A percentile compares a stretch with the other conserved stretches of the same genome.
Conservation (phyloP, 2,888 invertebrate genomes). For the Altica lythri region DNA sequence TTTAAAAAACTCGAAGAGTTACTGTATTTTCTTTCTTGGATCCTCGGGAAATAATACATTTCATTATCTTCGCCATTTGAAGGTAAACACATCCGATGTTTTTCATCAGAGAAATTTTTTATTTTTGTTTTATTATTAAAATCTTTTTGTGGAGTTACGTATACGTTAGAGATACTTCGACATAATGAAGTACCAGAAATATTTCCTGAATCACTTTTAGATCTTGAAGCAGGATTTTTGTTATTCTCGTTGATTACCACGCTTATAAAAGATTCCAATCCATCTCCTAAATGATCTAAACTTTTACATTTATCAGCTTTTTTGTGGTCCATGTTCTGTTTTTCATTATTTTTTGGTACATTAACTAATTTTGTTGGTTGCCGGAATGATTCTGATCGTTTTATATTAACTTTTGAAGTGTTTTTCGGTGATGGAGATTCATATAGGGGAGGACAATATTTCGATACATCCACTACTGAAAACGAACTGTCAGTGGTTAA, state of each 20-base stretch:
- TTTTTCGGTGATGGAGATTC: conserved; percentile 41
- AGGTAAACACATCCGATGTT: conserved; percentile 54
- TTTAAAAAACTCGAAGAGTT: conserved; percentile 61
- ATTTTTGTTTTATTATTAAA: conserved; percentile 37
- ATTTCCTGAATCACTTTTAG: conserved; percentile 51
- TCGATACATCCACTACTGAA: conserved; percentile 70
- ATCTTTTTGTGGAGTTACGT: conserved; percentile 23
- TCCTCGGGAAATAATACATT: conserved; percentile 55
- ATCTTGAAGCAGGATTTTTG: conserved; percentile 27
- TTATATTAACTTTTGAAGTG: conserved; percentile 45
- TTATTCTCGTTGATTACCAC: conserved; percentile 59
- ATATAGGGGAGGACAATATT: conserved; percentile 42
- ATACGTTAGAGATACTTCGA: conserved; percentile 47
- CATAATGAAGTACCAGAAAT: conserved; percentile 42
- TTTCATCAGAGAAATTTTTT: conserved; percentile 48
- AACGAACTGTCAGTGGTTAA: conserved; percentile 73
- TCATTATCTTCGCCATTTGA: conserved; percentile 49
- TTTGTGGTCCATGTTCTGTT: background rate
- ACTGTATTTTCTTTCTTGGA: conserved; percentile 58
- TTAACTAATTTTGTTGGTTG: conserved; percentile 25
- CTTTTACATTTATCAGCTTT: conserved; percentile 65
- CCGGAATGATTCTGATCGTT: conserved; percentile 44
- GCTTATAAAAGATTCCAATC: conserved; percentile 73
- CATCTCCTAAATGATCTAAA: conserved; percentile 75
- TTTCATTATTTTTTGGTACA: conserved; percentile 28